Evolutionary conservation across 2,888 invertebrate species (phyloP), one percentile per base, ranked within the genome.

Genomic region (Cheilosia pagana): DNA sequence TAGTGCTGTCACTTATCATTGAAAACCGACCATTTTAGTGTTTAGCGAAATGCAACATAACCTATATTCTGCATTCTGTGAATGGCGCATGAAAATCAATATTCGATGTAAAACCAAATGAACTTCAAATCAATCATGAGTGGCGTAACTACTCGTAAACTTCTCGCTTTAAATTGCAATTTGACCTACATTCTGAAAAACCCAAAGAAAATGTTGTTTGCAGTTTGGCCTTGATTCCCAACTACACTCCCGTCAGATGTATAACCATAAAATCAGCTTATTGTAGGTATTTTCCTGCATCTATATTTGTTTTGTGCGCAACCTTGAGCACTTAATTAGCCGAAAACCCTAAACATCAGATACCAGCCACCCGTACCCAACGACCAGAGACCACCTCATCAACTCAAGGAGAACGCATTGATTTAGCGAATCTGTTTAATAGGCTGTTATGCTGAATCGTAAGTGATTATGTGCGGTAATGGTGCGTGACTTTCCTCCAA

Each of bases 211-310:
- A 25, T 25, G 28, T 12, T 35, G 3, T 10, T 8, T 31, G 8
- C 8, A 2, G 8, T 35, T 35, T 35, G 12, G 0, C 35, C 35
- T 35, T 12, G 35, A 10, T 10, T 12, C 35, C 10, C 3, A 12
- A 2, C 35, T 12, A n/a, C 7, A 1, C 19, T 8, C 3, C 19
- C 21, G 3, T 48, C 21, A 16, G 12, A 48, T 48, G n/a, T 21
- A 16, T 12, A 19, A 12, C 19, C 23, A 23, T 0, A 4, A 3
- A 23, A 90, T 99, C 74, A 99, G 94, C 93, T 99, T 99, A 12
- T 14, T 23, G 23, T 12, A 21, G 28, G 28, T 10, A 16, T 10
- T 12, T 50, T 12, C 16, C 7, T n/a, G n/a, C 3, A 5, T 7
- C 43, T 8, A 16, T 16, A 7, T 16, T 50, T 50, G 19, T 19